Conservation (phyloP, 2,888 invertebrate genomes). For the Ypsolopha scabrella region DNA sequence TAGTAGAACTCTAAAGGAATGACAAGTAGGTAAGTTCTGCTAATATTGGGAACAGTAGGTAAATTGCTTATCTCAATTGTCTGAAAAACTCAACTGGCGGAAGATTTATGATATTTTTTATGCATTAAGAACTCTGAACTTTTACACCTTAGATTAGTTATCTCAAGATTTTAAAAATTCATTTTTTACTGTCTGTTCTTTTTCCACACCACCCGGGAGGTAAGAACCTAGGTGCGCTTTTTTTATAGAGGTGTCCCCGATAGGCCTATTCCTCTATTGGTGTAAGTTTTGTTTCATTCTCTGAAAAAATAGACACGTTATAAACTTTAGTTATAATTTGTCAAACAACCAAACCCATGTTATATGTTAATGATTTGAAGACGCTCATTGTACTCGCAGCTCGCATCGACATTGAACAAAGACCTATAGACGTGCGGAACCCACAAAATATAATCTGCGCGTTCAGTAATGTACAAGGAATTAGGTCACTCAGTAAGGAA, state of each 20-base stretch:
- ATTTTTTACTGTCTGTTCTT: constrained; percentile 24
- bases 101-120: too few relatives aligned
- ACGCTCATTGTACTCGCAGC: background rate
- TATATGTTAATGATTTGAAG: background rate
- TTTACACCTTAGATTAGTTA: too few relatives aligned
- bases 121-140: too few relatives aligned
- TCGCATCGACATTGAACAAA: background rate
- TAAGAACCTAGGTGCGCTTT: constrained; percentile 63
- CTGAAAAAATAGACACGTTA: too few relatives aligned
- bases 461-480: constrained; percentile 50
- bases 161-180: background rate
- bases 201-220: constrained; percentile 66
- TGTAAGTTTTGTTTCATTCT: background rate
- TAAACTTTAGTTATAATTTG: too few relatives aligned
- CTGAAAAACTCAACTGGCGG: too few relatives aligned
- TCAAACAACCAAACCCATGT: background rate
- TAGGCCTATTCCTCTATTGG: constrained; percentile 60
- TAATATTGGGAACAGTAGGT: too few relatives aligned
- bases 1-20: too few relatives aligned
- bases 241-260: constrained; percentile 66
- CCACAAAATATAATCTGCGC: background rate
- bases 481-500: constrained; percentile 58
- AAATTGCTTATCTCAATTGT: too few relatives aligned
- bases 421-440: background rate
- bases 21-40: too few relatives aligned